Conservation (phyloP, 2,888 invertebrate species). For the Nemotelus nigrinus region DNA sequence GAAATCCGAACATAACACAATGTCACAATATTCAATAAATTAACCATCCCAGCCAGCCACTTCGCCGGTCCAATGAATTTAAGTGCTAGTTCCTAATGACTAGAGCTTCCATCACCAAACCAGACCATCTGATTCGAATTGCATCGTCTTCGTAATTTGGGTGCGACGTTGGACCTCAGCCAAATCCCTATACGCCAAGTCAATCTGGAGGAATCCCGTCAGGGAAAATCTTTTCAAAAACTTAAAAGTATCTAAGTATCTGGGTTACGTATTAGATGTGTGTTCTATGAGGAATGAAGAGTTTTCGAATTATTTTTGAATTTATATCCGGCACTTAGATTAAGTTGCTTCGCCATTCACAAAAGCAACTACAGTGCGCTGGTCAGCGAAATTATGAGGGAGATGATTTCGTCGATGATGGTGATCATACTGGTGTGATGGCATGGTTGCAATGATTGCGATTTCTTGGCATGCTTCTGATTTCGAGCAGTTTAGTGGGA, state of each 20-base stretch:
- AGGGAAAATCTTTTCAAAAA: conserved; percentile 17
- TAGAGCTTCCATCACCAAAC: background rate
- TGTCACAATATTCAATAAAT: conserved; percentile 39
- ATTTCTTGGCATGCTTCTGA: conserved; percentile 23
- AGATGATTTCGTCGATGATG: too few species aligned
- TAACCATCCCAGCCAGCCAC: background rate
- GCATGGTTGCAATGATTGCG: conserved; percentile 27
- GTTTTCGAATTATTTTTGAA: conserved; percentile 1
- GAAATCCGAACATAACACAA: background rate
- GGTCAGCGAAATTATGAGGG: too few species aligned
- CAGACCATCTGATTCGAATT: conserved; percentile 29
- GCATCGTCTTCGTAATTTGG: background rate
- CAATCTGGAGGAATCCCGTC: background rate
- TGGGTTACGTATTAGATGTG: conserved; percentile 23
- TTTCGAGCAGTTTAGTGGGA: conserved; percentile 25
- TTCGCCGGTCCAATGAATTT: too few species aligned
- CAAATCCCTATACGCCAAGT: conserved; percentile 21
- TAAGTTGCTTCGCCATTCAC: conserved; percentile 16
- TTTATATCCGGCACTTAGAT: conserved; percentile 36
- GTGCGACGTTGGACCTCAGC: conserved; percentile 19
- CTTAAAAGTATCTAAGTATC: conserved; percentile 6
- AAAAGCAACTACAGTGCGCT: background rate
- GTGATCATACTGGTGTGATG: too few species aligned
- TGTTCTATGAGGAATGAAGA: conserved; percentile 11
- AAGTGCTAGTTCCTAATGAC: background rate